Conservation (phyloP, 2,888 invertebrate species). For the Orchestes rusci region DNA sequence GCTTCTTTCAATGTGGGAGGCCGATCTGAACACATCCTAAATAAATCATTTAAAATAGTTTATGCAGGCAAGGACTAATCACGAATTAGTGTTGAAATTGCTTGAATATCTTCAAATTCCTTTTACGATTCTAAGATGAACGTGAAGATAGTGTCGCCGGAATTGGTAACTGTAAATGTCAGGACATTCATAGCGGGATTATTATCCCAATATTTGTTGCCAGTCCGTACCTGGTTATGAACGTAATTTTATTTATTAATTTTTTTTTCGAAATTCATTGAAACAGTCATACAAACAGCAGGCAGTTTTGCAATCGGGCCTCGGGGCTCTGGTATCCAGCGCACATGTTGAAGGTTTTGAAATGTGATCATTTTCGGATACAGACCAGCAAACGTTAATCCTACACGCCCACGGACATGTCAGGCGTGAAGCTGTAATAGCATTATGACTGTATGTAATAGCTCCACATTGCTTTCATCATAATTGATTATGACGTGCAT, state of each 20-base stretch:
- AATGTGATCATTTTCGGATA: no score
- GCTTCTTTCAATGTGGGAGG: constrained; percentile 26
- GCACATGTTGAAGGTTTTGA: not conserved
- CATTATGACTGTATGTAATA: no score
- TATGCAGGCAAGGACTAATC: constrained; percentile 9
- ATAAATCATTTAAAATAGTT: constrained; percentile 19
- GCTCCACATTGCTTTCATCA: no score
- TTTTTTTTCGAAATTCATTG: constrained; percentile 16
- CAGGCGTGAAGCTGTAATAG: no score
- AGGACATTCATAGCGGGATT: no score
- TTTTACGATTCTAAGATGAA: no score
- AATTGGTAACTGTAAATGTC: no score
- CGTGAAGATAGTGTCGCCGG: no score
- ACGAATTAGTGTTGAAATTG: not conserved
- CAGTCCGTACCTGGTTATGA: constrained; percentile 6
- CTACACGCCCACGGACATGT: no score
- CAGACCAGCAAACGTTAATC: no score
- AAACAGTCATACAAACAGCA: constrained; percentile 19
- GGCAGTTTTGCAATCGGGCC: constrained; percentile 17
- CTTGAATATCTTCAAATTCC: no score
- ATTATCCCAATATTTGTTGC: not conserved
- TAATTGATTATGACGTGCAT: no score
- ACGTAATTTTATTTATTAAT: not conserved
- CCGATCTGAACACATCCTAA: constrained; percentile 20
- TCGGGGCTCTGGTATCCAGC: constrained; percentile 9